A percentile compares a stretch with the other conserved stretches of the same genome.
These are phyloP conservation scores for Megaustenia siamemsis DNA, from an alignment of 2,888 invertebrate genomes.

Conservation along the genomic window DNA sequence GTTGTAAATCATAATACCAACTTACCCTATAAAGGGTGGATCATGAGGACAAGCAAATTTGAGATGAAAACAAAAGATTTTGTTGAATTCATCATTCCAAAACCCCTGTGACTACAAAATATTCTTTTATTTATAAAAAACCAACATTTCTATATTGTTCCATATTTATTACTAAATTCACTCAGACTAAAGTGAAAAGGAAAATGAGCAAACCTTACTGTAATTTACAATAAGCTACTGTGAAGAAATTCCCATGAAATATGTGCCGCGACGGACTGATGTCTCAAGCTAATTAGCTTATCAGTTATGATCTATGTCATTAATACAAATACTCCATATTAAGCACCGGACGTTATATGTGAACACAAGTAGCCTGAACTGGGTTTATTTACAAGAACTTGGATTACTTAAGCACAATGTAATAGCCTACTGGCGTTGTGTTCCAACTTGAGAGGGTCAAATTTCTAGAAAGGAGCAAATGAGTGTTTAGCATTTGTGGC, in stretches of 20 bases:
- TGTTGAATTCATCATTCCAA: too few relatives aligned
- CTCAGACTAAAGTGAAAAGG: too few relatives aligned
- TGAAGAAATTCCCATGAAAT: too few relatives aligned
- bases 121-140: too few relatives aligned
- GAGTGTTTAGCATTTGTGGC: background rate
- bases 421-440: background rate
- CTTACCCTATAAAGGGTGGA: too few relatives aligned
- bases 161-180: too few relatives aligned
- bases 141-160: too few relatives aligned
- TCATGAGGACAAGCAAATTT: too few relatives aligned
- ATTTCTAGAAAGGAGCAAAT: background rate
- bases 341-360: background rate
- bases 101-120: too few relatives aligned
- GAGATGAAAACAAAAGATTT: too few relatives aligned
- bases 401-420: background rate
- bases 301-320: background rate
- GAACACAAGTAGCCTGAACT: background rate
- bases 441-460: background rate
- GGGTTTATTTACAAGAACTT: background rate
- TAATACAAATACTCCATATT: conserved; percentile 1
- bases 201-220: background rate
- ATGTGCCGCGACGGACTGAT: conserved; percentile 12
- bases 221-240: background rate
- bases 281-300: conserved; percentile 22
- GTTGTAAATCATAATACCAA: too few relatives aligned